Evolutionary conservation across 2,888 invertebrate genomes (phyloP), one percentile per base, ranked within the genome.

Genomic region (Morpho helenor): DNA sequence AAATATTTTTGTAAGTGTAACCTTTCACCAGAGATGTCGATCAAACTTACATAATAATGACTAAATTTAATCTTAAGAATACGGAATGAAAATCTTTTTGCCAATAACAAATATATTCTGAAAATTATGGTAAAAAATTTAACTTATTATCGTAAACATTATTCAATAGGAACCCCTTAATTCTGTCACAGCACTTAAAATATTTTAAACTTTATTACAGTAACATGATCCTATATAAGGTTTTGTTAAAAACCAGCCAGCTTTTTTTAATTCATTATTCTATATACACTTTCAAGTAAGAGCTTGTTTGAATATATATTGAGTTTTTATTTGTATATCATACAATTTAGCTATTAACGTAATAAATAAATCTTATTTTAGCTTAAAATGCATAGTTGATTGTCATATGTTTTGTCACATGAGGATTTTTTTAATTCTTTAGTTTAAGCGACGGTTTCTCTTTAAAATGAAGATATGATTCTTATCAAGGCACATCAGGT

Each of bases 61-160:
- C 69, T 74, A 68, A 66, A 56, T 66, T 64, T 66, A 62, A 57
- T 40, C 56, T 55, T 63, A 61, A 60, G n/a, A 62, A 63, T 73
- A 79, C 68, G 79, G 79, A 84, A 84, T 82, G 76, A 82, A 78
- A 74, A 82, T 79, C 76, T 73, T 63, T 65, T 62, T 62, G 66
- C 77, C 70, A 74, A 76, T 72, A 73, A 72, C 71, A 71, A 72
- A n/a, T 58, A 61, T 52, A 68, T 53, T 59, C 57, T 57, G 57
- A 58, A 49, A 31, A 44, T 52, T 23, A 44, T 52, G 52, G 16
- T 43, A 43, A 54, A 59, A n/a, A 54, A 31, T 61, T 40, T 10
- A 49, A 39, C 54, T 44, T 47, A 50, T 40, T 50, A 54, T 43
- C 22, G 40, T 53, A 52, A 48, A 56, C 39, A 43, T 49, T 31